Percentiles rank a stretch among this genome's conserved stretches.
These are phyloP conservation scores for Palaemon carinicauda DNA, from an alignment of 1,140 invertebrate species.

Conservation along the genomic window DNA sequence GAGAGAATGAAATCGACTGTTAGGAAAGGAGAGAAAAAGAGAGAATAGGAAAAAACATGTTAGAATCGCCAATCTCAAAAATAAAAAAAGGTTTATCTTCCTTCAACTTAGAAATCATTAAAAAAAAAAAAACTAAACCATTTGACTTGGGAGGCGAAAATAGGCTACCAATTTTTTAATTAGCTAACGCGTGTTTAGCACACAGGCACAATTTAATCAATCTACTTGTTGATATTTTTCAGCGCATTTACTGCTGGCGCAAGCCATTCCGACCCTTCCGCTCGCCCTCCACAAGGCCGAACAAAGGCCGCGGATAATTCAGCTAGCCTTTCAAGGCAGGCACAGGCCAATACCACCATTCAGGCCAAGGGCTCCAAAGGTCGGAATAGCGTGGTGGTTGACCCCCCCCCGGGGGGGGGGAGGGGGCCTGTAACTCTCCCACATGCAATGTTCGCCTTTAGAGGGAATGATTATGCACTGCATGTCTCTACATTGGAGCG, in stretches of 20 bases:
- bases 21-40: no score
- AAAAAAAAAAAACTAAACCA: no score
- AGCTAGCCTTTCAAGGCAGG: conserved; percentile 25
- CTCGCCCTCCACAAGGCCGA: conserved; percentile 46
- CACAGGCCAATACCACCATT: neutral
- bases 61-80: no score
- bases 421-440: neutral
- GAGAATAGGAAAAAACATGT: no score
- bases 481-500: conserved; percentile 48
- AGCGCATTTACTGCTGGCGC: conserved; percentile 39
- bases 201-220: conserved; percentile 48
- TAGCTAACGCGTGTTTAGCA: neutral
- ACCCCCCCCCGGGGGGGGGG: no score
- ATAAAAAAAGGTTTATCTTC: no score
- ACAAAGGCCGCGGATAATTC: conserved; percentile 51
- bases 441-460: conserved; percentile 52
- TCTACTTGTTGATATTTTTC: conserved; percentile 57
- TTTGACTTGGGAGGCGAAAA: no score
- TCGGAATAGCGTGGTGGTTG: conserved; percentile 11
- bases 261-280: conserved; percentile 47
- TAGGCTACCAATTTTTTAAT: no score
- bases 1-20: neutral
- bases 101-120: no score
- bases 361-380: neutral
- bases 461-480: conserved; percentile 51